Evolutionary conservation across 2,797 vertebrate genomes (phyloP).

Genomic region (Anisognathus igniventris): DNA sequence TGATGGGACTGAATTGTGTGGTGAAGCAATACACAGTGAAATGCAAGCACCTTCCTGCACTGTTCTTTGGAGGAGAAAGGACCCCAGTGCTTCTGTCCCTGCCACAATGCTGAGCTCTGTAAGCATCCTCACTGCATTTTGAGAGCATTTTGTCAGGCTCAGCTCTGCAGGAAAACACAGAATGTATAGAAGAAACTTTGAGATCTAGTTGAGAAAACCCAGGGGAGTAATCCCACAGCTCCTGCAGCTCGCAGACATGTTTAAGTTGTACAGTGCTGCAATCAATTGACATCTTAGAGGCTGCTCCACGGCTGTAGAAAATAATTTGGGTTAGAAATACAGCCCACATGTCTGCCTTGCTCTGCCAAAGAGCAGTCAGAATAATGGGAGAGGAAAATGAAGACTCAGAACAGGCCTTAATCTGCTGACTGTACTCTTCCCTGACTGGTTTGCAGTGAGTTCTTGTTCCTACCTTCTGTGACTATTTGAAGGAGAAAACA

Average conservation of each 20-base stretch:
- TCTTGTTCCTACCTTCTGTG: background rate
- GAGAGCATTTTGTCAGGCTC: background rate
- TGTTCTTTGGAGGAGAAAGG: background rate
- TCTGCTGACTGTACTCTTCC: background rate
- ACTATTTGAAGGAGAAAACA: background rate
- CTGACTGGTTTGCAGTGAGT: background rate
- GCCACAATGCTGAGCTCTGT: background rate
- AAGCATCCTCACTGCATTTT: background rate
- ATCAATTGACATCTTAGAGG: background rate
- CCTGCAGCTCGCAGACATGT: background rate
- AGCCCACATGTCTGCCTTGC: background rate
- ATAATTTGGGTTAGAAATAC: background rate
- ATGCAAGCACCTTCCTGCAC: background rate
- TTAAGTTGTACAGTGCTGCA: background rate
- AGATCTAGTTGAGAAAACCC: background rate
- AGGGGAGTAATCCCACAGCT: background rate
- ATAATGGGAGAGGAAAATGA: background rate
- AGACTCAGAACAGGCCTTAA: background rate
- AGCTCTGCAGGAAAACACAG: background rate
- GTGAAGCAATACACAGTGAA: background rate
- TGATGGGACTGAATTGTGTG: background rate
- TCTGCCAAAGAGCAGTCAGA: conserved; percentile 4
- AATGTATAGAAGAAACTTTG: background rate
- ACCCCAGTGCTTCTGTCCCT: background rate
- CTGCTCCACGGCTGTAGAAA: rapidly evolving